A percentile compares a stretch with the other conserved stretches of the same genome.
Evolutionary conservation across 2,113 vertebrate species (phyloP).

Genomic region (Corythornis cristatus): DNA sequence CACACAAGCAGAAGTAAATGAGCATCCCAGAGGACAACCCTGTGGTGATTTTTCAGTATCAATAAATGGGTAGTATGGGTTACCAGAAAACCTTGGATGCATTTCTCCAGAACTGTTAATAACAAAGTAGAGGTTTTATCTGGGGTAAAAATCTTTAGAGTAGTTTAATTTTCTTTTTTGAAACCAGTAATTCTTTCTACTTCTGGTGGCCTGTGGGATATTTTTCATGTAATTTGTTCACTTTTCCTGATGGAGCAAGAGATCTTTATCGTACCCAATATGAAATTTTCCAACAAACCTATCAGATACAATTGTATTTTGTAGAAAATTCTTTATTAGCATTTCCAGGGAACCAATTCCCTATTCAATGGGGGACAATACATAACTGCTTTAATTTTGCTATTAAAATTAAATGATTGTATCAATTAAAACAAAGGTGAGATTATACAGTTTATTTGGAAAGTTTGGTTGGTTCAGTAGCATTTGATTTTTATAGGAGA

Average conservation of each 20-base stretch:
- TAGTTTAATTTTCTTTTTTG: neutral
- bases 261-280: neutral
- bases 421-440: neutral
- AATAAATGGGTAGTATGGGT: neutral
- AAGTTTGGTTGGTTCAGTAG: neutral
- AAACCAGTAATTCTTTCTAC: neutral
- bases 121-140: neutral
- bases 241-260: neutral
- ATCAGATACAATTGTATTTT: neutral
- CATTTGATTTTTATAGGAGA: neutral
- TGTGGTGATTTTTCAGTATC: neutral
- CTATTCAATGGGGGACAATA: neutral
- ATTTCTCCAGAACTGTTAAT: neutral
- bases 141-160: neutral
- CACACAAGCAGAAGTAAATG: neutral
- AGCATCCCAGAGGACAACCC: neutral
- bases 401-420: neutral
- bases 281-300: neutral
- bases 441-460: neutral
- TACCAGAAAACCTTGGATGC: neutral
- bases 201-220: neutral
- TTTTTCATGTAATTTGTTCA: neutral
- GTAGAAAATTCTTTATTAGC: neutral
- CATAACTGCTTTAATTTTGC: neutral
- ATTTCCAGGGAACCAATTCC: neutral